Conservation (phyloP, 2,888 invertebrate genomes). For the Linyphia triangularis region DNA sequence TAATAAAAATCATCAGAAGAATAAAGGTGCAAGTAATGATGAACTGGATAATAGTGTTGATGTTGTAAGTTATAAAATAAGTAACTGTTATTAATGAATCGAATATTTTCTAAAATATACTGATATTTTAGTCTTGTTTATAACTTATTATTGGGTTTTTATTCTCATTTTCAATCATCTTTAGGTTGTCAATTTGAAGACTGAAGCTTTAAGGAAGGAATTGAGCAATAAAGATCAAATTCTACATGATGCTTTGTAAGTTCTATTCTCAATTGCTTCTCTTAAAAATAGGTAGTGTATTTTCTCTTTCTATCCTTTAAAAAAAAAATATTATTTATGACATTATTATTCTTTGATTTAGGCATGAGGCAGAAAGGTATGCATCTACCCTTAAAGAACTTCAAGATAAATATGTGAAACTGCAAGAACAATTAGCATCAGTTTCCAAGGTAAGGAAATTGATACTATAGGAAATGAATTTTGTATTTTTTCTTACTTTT, state of each 20-base stretch:
- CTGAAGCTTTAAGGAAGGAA: constrained; percentile 59
- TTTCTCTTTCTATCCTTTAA: neutral
- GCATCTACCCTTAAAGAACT: constrained; percentile 35
- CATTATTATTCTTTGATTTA: neutral
- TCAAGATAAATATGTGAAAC: constrained; percentile 20
- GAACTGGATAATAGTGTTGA: constrained; percentile 24
- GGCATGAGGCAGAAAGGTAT: constrained; percentile 49
- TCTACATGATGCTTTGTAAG: constrained; percentile 69
- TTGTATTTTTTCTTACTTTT: too few species aligned
- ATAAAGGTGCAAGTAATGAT: constrained; percentile 25
- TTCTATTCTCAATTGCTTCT: neutral
- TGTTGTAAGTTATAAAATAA: constrained; percentile 40
- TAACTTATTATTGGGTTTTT: neutral
- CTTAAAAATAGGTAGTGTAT: neutral
- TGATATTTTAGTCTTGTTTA: neutral
- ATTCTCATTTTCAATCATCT: neutral
- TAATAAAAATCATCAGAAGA: constrained; percentile 17
- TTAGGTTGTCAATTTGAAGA: constrained; percentile 61
- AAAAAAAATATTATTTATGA: neutral
- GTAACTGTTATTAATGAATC: neutral
- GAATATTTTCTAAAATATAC: neutral
- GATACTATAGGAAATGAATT: neutral
- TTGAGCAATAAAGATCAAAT: constrained; percentile 38
- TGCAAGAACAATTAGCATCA: neutral
- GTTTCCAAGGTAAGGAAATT: neutral